These are phyloP conservation scores for Brachionus asplanchnoidis DNA, from an alignment of 1,140 invertebrate genomes.

Conservation along the genomic window DNA sequence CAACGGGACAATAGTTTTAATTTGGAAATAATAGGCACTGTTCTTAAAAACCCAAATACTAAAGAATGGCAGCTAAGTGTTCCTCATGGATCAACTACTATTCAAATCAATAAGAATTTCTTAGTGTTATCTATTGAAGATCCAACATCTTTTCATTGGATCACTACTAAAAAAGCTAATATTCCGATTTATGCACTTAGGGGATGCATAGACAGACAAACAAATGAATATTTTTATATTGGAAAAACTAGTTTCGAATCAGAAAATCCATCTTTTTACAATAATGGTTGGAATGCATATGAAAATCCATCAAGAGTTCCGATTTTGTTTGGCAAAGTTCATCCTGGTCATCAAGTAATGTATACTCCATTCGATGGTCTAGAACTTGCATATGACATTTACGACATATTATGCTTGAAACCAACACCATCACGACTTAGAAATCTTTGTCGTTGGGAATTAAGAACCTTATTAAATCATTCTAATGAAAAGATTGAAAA, in stretches of 20 bases:
- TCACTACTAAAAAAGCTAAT: neutral
- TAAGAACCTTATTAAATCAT: neutral
- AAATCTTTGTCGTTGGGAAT: neutral
- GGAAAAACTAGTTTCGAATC: neutral
- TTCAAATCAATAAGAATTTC: neutral
- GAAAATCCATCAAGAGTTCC: neutral
- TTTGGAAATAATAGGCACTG: conserved; percentile 10
- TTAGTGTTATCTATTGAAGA: neutral
- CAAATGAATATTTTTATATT: neutral
- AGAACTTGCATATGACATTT: neutral
- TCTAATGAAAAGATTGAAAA: conserved; percentile 5
- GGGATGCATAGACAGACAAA: neutral
- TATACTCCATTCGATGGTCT: neutral
- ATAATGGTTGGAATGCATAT: neutral
- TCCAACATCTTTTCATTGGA: neutral
- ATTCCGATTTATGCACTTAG: conserved; percentile 6
- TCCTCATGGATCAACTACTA: neutral
- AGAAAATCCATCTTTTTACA: neutral
- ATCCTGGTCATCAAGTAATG: neutral
- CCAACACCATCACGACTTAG: neutral
- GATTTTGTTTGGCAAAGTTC: neutral
- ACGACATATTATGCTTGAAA: neutral
- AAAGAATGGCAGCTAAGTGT: neutral
- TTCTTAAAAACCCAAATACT: neutral
- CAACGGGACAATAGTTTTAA: neutral